Percentiles rank a stretch among this genome's conserved stretches.
phyloP scores from a whole-genome alignment of 2,888 invertebrate species.

The Nezara viridula region DNA sequence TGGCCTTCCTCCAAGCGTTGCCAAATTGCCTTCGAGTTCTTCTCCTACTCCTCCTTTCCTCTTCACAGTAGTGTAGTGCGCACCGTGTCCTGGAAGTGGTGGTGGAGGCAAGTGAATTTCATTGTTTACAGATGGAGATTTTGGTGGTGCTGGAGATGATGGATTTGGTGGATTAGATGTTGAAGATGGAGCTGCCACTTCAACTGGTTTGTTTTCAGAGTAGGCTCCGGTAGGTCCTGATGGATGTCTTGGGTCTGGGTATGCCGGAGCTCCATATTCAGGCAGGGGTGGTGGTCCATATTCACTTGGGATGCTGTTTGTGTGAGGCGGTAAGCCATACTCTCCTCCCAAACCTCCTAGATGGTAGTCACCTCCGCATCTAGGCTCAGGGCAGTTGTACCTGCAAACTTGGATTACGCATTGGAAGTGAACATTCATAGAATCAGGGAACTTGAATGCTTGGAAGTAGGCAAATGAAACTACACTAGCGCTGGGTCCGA shows the following conservation, averaged over 20 bases:
- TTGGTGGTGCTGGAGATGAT: constrained; percentile 70
- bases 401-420: constrained; percentile 95
- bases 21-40: constrained; percentile 80
- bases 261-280: constrained; percentile 81
- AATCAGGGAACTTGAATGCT: constrained; percentile 95
- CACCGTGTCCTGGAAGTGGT: constrained; percentile 85
- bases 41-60: constrained; percentile 77
- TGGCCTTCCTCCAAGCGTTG: constrained; percentile 87
- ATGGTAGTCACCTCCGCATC: constrained; percentile 65
- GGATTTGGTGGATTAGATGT: constrained; percentile 69
- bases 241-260: constrained; percentile 89
- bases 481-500: constrained; percentile 92
- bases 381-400: constrained; percentile 89
- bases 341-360: constrained; percentile 66
- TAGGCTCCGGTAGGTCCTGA: constrained; percentile 81
- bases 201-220: constrained; percentile 85
- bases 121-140: constrained; percentile 68
- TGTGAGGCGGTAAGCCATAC: constrained; percentile 70
- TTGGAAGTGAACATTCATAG: constrained; percentile 96
- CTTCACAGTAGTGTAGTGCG: constrained; percentile 86
- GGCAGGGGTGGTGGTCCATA: constrained; percentile 77
- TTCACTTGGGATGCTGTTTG: constrained; percentile 73
- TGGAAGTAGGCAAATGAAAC: constrained; percentile 94
- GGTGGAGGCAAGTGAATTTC: constrained; percentile 82
- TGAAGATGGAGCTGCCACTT: constrained; percentile 86